Evolutionary conservation across 2,888 invertebrate species (phyloP).

Genomic region (Cepaea hortensis): DNA sequence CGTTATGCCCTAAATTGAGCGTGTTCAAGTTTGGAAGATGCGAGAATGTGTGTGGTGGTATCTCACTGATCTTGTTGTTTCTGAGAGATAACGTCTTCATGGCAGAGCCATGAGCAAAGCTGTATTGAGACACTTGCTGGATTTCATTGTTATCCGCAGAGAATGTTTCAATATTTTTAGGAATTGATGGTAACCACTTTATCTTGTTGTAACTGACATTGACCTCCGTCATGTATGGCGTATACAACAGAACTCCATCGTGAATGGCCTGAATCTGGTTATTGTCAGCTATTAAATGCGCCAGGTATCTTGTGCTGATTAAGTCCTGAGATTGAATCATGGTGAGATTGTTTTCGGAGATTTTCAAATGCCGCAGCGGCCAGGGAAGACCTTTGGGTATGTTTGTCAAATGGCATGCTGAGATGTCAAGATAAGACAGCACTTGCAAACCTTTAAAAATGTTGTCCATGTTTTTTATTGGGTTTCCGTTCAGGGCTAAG

Average conservation of each 20-base stretch:
- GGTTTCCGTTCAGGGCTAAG: slow-evolving; percentile 58
- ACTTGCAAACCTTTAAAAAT: slow-evolving; percentile 46
- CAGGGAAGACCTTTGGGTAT: slow-evolving; percentile 61
- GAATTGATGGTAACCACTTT: slow-evolving; percentile 85
- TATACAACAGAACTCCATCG: slow-evolving; percentile 89
- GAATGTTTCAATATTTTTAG: slow-evolving; percentile 85
- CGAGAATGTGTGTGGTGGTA: slow-evolving; percentile 54
- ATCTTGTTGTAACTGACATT: slow-evolving; percentile 88
- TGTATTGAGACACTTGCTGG: slow-evolving; percentile 67
- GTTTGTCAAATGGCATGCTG: slow-evolving; percentile 55
- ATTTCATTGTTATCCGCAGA: slow-evolving; percentile 86
- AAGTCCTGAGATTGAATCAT: slow-evolving; percentile 51
- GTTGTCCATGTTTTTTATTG: slow-evolving; percentile 55
- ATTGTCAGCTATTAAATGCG: slow-evolving; percentile 87
- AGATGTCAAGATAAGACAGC: slow-evolving; percentile 59
- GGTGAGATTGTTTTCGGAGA: slow-evolving; percentile 63
- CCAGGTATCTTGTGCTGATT: slow-evolving; percentile 76
- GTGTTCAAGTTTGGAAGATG: slow-evolving; percentile 52
- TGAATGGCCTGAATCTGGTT: slow-evolving; percentile 87
- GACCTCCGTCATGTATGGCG: slow-evolving; percentile 87
- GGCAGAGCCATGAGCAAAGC: slow-evolving; percentile 58
- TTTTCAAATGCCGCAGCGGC: slow-evolving; percentile 57
- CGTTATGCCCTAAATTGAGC: slow-evolving; percentile 60
- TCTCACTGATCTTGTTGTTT: slow-evolving; percentile 55
- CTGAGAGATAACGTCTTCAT: slow-evolving; percentile 75